These are phyloP conservation scores for Actenoides hombroni DNA, from an alignment of 2,113 vertebrate species.

Conservation along the genomic window DNA sequence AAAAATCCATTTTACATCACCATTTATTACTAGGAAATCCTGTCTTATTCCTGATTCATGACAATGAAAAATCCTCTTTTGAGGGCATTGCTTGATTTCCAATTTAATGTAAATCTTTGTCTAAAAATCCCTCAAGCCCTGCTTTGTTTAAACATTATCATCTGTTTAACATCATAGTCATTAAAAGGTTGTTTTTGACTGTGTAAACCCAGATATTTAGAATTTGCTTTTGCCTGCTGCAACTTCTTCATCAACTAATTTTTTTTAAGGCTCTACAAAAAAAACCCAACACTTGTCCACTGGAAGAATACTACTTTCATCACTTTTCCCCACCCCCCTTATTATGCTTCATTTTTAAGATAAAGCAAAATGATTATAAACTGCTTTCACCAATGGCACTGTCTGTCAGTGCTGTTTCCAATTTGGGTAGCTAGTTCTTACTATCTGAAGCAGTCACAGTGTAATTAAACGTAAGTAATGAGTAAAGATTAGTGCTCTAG, in stretches of 20 bases:
- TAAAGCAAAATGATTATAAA: not conserved
- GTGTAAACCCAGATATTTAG: not conserved
- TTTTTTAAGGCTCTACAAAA: not conserved
- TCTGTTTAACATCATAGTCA: not conserved
- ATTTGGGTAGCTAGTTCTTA: not conserved
- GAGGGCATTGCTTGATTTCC: not conserved
- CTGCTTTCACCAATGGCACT: not conserved
- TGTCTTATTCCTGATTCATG: not conserved
- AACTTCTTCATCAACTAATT: not conserved
- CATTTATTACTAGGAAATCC: not conserved
- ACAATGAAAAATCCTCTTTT: not conserved
- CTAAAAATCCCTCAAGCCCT: not conserved
- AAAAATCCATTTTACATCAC: slow-evolving; percentile 42
- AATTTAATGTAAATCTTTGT: not conserved
- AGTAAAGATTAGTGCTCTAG: not conserved
- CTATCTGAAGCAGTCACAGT: not conserved
- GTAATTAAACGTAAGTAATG: not conserved
- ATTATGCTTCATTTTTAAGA: not conserved
- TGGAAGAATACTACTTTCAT: not conserved
- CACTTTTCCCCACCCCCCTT: not conserved
- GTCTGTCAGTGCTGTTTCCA: not conserved
- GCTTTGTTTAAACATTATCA: not conserved
- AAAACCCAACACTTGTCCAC: not conserved
- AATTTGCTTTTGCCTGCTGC: not conserved
- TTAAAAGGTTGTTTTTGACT: not conserved